Base-by-base conservation (phyloP, 2,888 invertebrate species). In the Eledone cirrhosa region DNA sequence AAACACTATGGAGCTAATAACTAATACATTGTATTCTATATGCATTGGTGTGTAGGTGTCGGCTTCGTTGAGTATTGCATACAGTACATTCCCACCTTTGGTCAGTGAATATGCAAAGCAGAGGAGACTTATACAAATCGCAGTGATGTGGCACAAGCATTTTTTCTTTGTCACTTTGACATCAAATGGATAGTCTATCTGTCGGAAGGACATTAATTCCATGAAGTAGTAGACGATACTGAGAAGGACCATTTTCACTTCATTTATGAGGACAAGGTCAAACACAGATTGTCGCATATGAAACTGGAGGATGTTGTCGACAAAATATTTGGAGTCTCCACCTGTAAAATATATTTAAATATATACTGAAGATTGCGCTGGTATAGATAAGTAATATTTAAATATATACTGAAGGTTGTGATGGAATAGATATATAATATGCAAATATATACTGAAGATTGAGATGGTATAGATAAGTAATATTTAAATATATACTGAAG, bases 261-360 rank as follows among this genome's bases (percentile, higher is more conserved):
- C 72, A 8, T 87, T 82, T 29, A 89, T 67, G 2, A 89, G 65
- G 22, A 87, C 89, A 47, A 90, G 81, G 83, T 90, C 90, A 85
- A 90, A 90, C 5, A 88, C 87, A 0, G 89, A 90, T 48, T 85
- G 80, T 3, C 78, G 82, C 47, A 89, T 77, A 33, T 86, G 84
- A 77, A 88, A 90, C 63, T 85, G 77, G 3, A 83, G 77, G n/a
- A 90, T 87, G 83, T 86, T 88, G 84, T 89, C 85, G 7, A 88
- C 84, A 81, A 89, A 88, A 72, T 89, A 89, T 27, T 87, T 80
- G 14, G 87, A 83, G 78, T 85, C 82, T 16, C 88, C 89, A 81
- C 89, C 89, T 89, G 83, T 27, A 84, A 83, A 76, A 75, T 59
- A 78, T 79, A 72, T 22, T 13, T n/a, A 33, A 72, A 72, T 41